Conservation (phyloP, 2,113 vertebrate species). For the Crocuta crocuta region DNA sequence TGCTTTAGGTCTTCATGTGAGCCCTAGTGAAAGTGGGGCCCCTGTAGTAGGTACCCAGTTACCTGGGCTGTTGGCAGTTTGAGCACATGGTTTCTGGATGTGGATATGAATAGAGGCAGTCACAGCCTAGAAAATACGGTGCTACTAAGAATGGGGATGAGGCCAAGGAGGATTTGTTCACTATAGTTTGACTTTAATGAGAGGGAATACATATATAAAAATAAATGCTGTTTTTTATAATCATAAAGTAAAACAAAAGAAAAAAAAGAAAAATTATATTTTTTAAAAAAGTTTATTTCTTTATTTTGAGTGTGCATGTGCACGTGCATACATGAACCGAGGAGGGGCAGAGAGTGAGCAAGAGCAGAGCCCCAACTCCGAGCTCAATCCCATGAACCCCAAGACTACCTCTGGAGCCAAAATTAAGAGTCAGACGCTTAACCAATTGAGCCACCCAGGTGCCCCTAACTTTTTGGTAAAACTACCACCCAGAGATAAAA, state of each 20-base stretch:
- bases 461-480: background rate
- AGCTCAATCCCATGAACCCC: too few relatives aligned
- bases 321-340: too few relatives aligned
- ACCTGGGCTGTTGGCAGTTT: too few relatives aligned
- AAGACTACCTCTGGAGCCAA: too few relatives aligned
- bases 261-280: background rate
- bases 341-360: too few relatives aligned
- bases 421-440: too few relatives aligned
- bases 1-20: background rate
- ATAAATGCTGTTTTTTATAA: background rate
- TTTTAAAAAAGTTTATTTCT: too few relatives aligned
- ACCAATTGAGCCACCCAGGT: too few relatives aligned
- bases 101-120: background rate
- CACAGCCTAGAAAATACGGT: background rate
- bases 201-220: background rate
- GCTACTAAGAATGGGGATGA: background rate
- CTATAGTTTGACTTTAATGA: background rate
- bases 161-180: background rate
- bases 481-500: background rate
- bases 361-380: too few relatives aligned
- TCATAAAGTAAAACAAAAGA: constrained; percentile 1
- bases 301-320: too few relatives aligned
- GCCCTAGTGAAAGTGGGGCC: background rate
- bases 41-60: background rate
- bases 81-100: background rate